Conservation (phyloP, 1,140 invertebrate genomes). For the Meloidogyne chitwoodi region DNA sequence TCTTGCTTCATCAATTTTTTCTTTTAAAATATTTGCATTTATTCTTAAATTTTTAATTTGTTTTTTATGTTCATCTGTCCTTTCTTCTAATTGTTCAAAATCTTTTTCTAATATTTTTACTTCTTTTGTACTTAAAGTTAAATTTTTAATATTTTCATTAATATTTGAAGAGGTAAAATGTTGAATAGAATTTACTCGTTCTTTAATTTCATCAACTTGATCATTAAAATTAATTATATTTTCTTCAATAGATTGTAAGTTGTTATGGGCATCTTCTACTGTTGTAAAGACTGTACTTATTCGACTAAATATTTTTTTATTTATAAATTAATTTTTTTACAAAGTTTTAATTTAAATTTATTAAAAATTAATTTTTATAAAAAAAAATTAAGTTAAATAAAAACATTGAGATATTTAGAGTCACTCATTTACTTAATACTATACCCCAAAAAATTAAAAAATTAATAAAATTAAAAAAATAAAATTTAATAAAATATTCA, state of each 20-base stretch:
- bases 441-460: too few species aligned
- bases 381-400: too few species aligned
- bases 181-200: conserved; percentile 37
- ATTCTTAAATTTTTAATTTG: conserved; percentile 32
- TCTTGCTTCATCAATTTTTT: conserved; percentile 57
- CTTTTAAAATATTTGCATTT: conserved; percentile 48
- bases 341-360: neutral
- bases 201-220: conserved; percentile 37
- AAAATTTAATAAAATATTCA: too few species aligned
- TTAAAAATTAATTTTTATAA: too few species aligned
- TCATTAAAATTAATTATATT: conserved; percentile 30
- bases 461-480: too few species aligned
- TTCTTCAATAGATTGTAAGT: conserved; percentile 31
- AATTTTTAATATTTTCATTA: conserved; percentile 47
- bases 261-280: conserved; percentile 33
- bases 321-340: neutral
- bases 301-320: conserved; percentile 5
- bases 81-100: conserved; percentile 21
- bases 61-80: conserved; percentile 29
- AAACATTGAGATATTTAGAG: too few species aligned
- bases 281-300: conserved; percentile 40
- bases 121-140: conserved; percentile 11
- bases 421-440: too few species aligned
- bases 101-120: conserved; percentile 17
- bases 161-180: conserved; percentile 42